Base-by-base conservation (phyloP, 2,888 invertebrate species). In the Oligia strigilis region DNA sequence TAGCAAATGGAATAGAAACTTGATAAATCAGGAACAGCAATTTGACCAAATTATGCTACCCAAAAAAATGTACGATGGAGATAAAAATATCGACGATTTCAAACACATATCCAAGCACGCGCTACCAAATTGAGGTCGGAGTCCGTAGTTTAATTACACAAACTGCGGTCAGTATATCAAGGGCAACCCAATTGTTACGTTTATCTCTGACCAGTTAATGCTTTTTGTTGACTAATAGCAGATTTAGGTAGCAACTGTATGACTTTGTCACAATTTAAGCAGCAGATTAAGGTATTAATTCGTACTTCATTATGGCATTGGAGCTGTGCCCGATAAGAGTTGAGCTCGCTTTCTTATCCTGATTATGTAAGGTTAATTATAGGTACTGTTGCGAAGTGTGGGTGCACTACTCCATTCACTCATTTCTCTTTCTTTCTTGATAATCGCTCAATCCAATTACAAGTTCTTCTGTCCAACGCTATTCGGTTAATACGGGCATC, bases 81-180 rank as follows among this genome's bases (percentile, higher is more conserved):
- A 49, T 55, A 71, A 64, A 43, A 8, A 80, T 65, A 43, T n/a
- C 36, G 52, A 14, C 40, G 49, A 66, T 75, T 73, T 66, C 3
- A 55, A 55, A 43, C 58, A 66, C 62, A 17, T 36, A 60, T 64
- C 58, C 36, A 46, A 72, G 69, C 72, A 77, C 62, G 72, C 75
- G 75, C 67, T 86, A n/a, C 55, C 23, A 60, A 82, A 84, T 60
- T 83, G 72, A 87, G 84, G 77, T 77, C 80, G 17, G 23, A 77
- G 78, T 85, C 82, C 77, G 80, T 71, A 78, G 78, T 87, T 80
- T 60, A 85, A 82, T 79, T 85, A 88, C 60, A 64, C 46, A n/a
- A 75, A 76, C 77, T 72, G 75, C 67, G 81, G 81, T 81, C 77
- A 87, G 74, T 71, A 60, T 81, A 80, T 79, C 85, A 86, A 87